Percentiles rank a stretch among this genome's conserved stretches.
phyloP scores from a whole-genome alignment of 2,888 invertebrate species.

The Dasysyrphus albostriatus region DNA sequence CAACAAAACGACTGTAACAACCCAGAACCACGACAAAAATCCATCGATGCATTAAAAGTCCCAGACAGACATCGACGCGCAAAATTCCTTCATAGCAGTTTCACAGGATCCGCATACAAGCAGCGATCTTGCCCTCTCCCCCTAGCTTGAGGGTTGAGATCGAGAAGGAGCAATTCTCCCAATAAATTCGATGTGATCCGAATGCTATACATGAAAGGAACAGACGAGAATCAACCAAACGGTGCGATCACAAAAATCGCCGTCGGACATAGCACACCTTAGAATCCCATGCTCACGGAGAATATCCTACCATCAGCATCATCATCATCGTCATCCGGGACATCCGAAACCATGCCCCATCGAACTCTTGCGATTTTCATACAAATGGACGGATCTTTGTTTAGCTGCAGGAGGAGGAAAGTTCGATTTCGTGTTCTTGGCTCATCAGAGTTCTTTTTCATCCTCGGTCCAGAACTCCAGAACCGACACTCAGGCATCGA shows the following conservation, averaged over 20 bases:
- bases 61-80: slow-evolving; percentile 72
- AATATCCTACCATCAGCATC: slow-evolving; percentile 52
- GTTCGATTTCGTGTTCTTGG: slow-evolving; percentile 69
- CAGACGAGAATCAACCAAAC: slow-evolving; percentile 56
- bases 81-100: slow-evolving; percentile 64
- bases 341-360: slow-evolving; percentile 72
- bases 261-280: slow-evolving; percentile 68
- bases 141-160: neutral
- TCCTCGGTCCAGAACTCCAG: neutral
- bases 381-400: slow-evolving; percentile 62
- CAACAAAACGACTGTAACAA: slow-evolving; percentile 21
- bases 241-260: slow-evolving; percentile 64
- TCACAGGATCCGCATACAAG: slow-evolving; percentile 41
- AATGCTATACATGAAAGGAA: slow-evolving; percentile 55
- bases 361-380: slow-evolving; percentile 64
- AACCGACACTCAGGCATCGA: neutral
- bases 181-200: slow-evolving; percentile 70
- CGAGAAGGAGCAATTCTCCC: slow-evolving; percentile 48
- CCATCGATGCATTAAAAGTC: slow-evolving; percentile 74
- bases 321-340: slow-evolving; percentile 41
- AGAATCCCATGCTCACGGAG: neutral
- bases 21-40: slow-evolving; percentile 65
- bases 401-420: slow-evolving; percentile 45
- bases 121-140: neutral
- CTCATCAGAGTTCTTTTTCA: slow-evolving; percentile 5